Evolutionary conservation across 2,888 invertebrate species (phyloP).

Genomic region (Napeogenes inachia): DNA sequence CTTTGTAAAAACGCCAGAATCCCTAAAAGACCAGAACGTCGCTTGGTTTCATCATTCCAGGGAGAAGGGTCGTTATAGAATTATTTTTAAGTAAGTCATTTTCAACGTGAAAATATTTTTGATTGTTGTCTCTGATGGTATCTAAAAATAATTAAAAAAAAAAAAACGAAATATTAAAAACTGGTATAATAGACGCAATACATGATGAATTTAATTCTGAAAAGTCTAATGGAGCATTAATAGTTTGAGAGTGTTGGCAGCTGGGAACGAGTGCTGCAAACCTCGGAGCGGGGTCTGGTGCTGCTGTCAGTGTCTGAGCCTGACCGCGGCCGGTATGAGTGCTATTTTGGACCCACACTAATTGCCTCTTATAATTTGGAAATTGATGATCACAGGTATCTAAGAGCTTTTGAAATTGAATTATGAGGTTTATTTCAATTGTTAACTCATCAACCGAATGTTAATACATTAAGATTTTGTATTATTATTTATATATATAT

Average conservation of each 20-base stretch:
- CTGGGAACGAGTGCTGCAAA: constrained; percentile 78
- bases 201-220: neutral
- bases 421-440: neutral
- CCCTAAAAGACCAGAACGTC: constrained; percentile 64
- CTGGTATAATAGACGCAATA: neutral
- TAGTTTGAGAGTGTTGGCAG: constrained; percentile 39
- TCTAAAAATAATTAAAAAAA: no score
- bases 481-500: no score
- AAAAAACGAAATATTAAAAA: no score
- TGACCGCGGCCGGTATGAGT: constrained; percentile 79
- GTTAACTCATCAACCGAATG: neutral
- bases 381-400: constrained; percentile 76
- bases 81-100: constrained; percentile 73
- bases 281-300: constrained; percentile 78
- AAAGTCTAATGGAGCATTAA: neutral
- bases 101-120: constrained; percentile 8
- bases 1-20: constrained; percentile 72
- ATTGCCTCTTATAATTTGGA: constrained; percentile 78
- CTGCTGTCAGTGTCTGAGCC: constrained; percentile 77
- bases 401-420: neutral
- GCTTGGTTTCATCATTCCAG: constrained; percentile 76
- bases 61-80: constrained; percentile 74
- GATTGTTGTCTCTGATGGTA: constrained; percentile 2
- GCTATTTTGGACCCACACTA: constrained; percentile 76
- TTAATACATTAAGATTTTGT: no score